Conservation (phyloP, 2,888 invertebrate species). For the Luperina testacea region DNA sequence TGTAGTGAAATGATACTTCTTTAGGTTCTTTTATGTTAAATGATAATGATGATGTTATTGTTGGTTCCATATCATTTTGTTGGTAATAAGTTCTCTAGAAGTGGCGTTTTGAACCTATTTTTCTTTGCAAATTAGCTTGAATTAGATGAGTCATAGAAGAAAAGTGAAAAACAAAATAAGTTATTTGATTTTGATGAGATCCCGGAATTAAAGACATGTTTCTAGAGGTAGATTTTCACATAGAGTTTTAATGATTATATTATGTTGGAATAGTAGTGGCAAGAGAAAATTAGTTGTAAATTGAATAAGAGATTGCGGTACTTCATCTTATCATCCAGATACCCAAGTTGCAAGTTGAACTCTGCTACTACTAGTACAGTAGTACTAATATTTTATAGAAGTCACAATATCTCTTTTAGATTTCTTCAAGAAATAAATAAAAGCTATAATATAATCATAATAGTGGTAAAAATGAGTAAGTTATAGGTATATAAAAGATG, state of each 20-base stretch:
- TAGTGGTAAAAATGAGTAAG: neutral
- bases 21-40: conserved; percentile 6
- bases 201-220: too few species aligned
- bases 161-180: neutral
- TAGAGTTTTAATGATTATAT: neutral
- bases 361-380: too few species aligned
- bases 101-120: neutral
- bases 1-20: conserved; percentile 22
- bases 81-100: neutral
- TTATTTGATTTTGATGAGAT: neutral
- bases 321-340: neutral
- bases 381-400: neutral
- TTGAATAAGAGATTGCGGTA: neutral
- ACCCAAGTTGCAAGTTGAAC: neutral
- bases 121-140: neutral
- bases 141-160: neutral
- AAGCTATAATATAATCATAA: neutral
- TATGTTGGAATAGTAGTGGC: neutral
- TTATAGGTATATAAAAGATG: conserved; percentile 6
- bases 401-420: neutral
- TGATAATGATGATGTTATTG: neutral
- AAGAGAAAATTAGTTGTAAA: neutral
- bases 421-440: neutral
- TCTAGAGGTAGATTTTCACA: neutral
- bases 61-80: neutral